Conservation (phyloP, 2,888 invertebrate genomes). For the Andrena hattorfiana region DNA sequence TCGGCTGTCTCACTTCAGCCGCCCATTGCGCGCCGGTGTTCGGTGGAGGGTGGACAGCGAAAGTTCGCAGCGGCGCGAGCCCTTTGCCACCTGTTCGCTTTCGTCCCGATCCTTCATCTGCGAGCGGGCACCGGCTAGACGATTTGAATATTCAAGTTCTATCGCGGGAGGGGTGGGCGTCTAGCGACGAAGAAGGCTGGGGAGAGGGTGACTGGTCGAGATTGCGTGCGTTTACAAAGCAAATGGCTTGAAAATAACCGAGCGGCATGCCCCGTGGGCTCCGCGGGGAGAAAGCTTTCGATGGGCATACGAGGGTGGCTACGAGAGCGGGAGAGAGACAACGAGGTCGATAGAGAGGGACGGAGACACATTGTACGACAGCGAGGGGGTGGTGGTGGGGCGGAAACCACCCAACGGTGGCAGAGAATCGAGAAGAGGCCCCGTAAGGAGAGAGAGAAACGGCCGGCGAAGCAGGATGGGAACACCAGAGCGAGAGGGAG, state of each 20-base stretch:
- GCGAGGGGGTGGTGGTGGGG: constrained; percentile 54
- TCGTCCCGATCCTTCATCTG: too few species aligned
- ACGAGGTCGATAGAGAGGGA: constrained; percentile 44
- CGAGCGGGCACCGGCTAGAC: constrained; percentile 34
- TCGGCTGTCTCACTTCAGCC: background rate
- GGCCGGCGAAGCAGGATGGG: constrained; percentile 47
- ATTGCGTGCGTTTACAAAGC: constrained; percentile 84
- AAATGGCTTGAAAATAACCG: constrained; percentile 85
- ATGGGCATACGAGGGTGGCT: constrained; percentile 57
- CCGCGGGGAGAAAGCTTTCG: constrained; percentile 69
- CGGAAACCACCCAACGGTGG: constrained; percentile 67
- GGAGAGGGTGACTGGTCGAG: constrained; percentile 74
- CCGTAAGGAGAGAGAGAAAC: constrained; percentile 59
- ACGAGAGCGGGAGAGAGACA: constrained; percentile 28
- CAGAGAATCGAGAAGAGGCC: constrained; percentile 68
- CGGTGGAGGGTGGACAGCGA: background rate
- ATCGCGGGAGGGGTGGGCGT: constrained; percentile 36
- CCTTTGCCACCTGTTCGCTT: constrained; percentile 50
- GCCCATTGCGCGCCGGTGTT: background rate
- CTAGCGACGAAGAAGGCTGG: constrained; percentile 45
- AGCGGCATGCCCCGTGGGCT: constrained; percentile 79
- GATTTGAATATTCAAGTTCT: constrained; percentile 72
- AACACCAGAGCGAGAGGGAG: constrained; percentile 22
- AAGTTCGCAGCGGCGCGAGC: background rate
- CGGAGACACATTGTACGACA: constrained; percentile 58